phyloP scores from a whole-genome alignment of 2,888 invertebrate species.

The Uloborus plumipes region DNA sequence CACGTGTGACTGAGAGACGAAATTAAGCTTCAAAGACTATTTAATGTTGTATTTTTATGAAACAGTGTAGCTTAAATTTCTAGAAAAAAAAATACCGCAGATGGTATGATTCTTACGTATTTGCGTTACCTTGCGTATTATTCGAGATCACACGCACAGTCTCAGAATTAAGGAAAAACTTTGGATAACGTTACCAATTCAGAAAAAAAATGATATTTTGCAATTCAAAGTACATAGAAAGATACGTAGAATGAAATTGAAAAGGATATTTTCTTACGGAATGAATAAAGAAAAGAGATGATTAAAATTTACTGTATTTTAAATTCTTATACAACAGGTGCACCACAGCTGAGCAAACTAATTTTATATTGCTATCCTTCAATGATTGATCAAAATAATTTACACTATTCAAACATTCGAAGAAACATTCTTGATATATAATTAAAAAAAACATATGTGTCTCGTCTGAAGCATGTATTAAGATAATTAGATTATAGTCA shows the following conservation, averaged over 20 bases:
- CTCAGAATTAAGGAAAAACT: background rate
- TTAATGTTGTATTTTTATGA: constrained; percentile 44
- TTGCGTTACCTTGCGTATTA: constrained; percentile 7
- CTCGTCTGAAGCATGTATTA: constrained; percentile 60
- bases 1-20: constrained; percentile 42
- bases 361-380: constrained; percentile 61
- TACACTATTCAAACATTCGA: constrained; percentile 46
- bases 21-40: constrained; percentile 31
- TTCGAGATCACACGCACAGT: constrained; percentile 45
- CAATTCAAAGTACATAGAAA: constrained; percentile 56
- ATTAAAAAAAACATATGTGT: constrained; percentile 42
- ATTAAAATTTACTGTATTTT: constrained; percentile 16
- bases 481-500: constrained; percentile 61
- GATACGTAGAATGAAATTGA: constrained; percentile 27
- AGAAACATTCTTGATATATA: constrained; percentile 53
- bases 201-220: constrained; percentile 8
- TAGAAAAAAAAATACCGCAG: background rate
- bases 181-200: constrained; percentile 6
- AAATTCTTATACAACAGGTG: constrained; percentile 44
- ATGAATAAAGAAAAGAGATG: constrained; percentile 19
- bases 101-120: background rate
- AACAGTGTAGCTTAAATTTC: background rate
- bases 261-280: constrained; percentile 43
- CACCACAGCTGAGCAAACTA: constrained; percentile 62
- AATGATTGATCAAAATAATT: constrained; percentile 46